Percentiles rank a stretch among this genome's conserved stretches.
These are phyloP conservation scores for Neodontobutis hainanensis DNA, from an alignment of 2,113 vertebrate species.

Conservation along the genomic window DNA sequence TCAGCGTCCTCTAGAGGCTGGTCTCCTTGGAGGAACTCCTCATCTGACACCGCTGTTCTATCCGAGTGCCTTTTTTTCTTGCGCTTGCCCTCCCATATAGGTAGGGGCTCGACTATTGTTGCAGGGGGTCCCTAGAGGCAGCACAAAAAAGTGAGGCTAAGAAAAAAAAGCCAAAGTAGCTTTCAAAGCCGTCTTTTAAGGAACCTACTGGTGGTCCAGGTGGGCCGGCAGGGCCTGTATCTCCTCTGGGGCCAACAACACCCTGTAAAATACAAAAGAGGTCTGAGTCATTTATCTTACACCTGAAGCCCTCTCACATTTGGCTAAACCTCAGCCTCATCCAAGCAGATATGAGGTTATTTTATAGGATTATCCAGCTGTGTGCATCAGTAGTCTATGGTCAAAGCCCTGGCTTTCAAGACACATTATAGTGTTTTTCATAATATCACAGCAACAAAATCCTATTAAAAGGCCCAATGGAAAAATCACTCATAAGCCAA, in stretches of 20 bases:
- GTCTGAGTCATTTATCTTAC: slow-evolving; percentile 40
- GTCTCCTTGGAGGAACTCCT: slow-evolving; percentile 64
- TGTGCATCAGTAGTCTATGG: slow-evolving; percentile 65
- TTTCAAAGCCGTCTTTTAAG: background rate
- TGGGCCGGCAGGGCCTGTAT: slow-evolving; percentile 78
- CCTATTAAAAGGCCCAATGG: slow-evolving; percentile 60
- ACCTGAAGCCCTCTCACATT: slow-evolving; percentile 46
- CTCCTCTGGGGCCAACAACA: slow-evolving; percentile 79
- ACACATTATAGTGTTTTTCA: slow-evolving; percentile 59
- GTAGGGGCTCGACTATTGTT: slow-evolving; percentile 74
- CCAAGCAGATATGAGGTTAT: slow-evolving; percentile 49
- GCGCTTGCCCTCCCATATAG: slow-evolving; percentile 67
- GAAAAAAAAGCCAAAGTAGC: slow-evolving; percentile 2
- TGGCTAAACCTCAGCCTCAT: slow-evolving; percentile 46
- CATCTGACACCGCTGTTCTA: slow-evolving; percentile 51
- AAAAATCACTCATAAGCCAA: slow-evolving; percentile 56
- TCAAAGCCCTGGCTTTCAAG: slow-evolving; percentile 56
- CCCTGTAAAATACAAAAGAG: slow-evolving; percentile 73
- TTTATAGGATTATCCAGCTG: slow-evolving; percentile 71
- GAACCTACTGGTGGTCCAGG: slow-evolving; percentile 84
- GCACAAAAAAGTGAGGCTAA: slow-evolving; percentile 20
- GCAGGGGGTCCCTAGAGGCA: slow-evolving; percentile 81
- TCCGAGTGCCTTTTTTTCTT: slow-evolving; percentile 71
- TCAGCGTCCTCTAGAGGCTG: slow-evolving; percentile 68
- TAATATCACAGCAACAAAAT: slow-evolving; percentile 61